Conservation (phyloP, 2,797 vertebrate genomes). For the Aeoliscus strigatus region DNA sequence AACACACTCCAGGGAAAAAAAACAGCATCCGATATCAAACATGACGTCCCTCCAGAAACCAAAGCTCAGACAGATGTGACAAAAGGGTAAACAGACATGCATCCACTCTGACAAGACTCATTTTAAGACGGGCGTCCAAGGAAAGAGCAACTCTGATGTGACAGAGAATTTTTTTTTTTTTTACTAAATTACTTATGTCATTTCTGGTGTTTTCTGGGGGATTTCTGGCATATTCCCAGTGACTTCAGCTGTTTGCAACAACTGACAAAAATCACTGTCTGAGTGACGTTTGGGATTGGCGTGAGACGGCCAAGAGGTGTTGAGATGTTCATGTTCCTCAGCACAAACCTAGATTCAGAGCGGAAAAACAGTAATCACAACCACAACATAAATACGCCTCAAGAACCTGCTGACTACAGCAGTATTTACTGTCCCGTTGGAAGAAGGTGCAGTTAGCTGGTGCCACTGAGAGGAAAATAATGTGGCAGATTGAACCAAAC, state of each 20-base stretch:
- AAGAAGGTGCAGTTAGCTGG: slow-evolving; percentile 19
- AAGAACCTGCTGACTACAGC: slow-evolving; percentile 12
- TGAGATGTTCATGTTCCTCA: too few species aligned
- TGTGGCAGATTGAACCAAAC: slow-evolving; percentile 50
- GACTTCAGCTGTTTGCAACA: too few species aligned
- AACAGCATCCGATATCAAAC: not conserved
- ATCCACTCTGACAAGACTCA: not conserved
- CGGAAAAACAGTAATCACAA: too few species aligned
- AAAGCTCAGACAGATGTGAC: slow-evolving; percentile 3
- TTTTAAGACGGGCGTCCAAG: not conserved
- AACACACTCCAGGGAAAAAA: not conserved
- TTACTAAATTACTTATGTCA: too few species aligned
- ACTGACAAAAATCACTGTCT: too few species aligned
- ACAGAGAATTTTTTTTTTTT: too few species aligned
- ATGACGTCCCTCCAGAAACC: slow-evolving; percentile 2
- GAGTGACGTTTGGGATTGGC: too few species aligned
- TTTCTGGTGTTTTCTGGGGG: too few species aligned
- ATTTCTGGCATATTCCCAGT: too few species aligned
- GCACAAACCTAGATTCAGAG: too few species aligned
- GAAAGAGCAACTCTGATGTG: too few species aligned
- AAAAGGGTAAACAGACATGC: slow-evolving; percentile 1
- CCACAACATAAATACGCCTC: slow-evolving; percentile 34
- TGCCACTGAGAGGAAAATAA: slow-evolving; percentile 31
- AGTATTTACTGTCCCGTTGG: slow-evolving; percentile 18
- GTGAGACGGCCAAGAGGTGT: too few species aligned